These are phyloP conservation scores for Equus przewalskii DNA, from an alignment of 2,113 vertebrate species.

Conservation along the genomic window DNA sequence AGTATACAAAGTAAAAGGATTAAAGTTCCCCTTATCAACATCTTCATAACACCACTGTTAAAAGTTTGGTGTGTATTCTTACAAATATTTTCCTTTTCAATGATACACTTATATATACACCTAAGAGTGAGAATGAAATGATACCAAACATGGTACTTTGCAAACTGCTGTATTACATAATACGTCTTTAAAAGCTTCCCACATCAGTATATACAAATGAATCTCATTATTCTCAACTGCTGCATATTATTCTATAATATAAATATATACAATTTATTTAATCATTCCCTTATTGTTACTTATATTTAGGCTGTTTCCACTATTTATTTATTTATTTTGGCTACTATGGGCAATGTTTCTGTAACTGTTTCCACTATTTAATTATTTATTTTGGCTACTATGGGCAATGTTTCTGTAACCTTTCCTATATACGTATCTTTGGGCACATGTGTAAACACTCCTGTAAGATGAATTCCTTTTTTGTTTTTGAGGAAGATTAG, in stretches of 20 bases:
- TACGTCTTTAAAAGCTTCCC: not conserved
- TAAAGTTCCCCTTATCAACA: not conserved
- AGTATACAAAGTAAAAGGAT: not conserved
- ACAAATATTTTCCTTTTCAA: not conserved
- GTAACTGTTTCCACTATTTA: constrained; percentile 2
- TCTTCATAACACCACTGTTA: not conserved
- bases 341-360: not conserved
- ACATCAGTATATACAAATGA: not conserved
- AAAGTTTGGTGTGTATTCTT: not conserved
- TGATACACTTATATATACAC: not conserved
- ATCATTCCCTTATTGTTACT: not conserved
- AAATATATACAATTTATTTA: not conserved
- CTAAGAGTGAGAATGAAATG: not conserved
- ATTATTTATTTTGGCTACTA: not conserved
- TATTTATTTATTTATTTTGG: not conserved
- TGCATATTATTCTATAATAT: not conserved
- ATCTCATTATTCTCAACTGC: not conserved
- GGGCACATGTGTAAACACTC: not conserved
- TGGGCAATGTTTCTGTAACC: not conserved
- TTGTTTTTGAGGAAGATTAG: too few relatives aligned
- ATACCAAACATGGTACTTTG: not conserved
- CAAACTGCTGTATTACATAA: not conserved
- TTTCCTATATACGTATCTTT: not conserved
- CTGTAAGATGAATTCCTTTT: not conserved
- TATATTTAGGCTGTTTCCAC: not conserved